Evolutionary conservation across 2,888 invertebrate species (phyloP), one percentile per base, ranked within the genome.

Genomic region (Pseudolycoriella hygida): DNA sequence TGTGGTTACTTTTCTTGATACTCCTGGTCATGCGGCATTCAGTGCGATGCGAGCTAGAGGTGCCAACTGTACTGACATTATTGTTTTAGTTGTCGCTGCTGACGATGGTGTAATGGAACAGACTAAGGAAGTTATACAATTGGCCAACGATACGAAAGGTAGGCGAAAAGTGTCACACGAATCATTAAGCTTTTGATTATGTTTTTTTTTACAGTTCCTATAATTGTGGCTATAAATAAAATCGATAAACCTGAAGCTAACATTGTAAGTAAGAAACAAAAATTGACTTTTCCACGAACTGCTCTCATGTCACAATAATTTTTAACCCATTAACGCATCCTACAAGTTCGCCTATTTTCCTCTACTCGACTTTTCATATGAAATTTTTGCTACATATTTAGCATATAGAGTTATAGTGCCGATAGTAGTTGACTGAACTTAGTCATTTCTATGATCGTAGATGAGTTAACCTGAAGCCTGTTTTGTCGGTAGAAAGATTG

Each of bases 81-180:
- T 96, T 44, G 81, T 96, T 48, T 68, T 97, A 45, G 96, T 98
- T 19, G 92, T 99, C 37, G 98, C 98, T 2, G 97, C 96, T 0
- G 97, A 98, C 64, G 98, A 98, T 66, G 96, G 98, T 3, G 94
- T 97, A 39, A 97, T 94, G 92, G 86, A 90, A 47, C 98, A 98
- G 70, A 98, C 98, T 0, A 60, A 81, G 2, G 92, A 98, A 67
- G 90, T 89, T 20, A 82, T 98, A 20, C 64, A 76, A 52, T 82
- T 89, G 77, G 93, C 93, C 0, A 72, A 73, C 56, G 75, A 80
- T 53, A 81, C 87, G 0, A 68, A 76, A 50, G 83, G 79, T 79
- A 54, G n/a, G n/a, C n/a, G n/a, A n/a, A 5, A 17, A 15, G 12
- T 40, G 15, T 18, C 4, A 18, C 6, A 39, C n/a, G n/a, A n/a